Percentiles rank a stretch among this genome's conserved stretches.
phyloP scores from a whole-genome alignment of 2,797 vertebrate species.

The Periophthalmus magnuspinnatus region DNA sequence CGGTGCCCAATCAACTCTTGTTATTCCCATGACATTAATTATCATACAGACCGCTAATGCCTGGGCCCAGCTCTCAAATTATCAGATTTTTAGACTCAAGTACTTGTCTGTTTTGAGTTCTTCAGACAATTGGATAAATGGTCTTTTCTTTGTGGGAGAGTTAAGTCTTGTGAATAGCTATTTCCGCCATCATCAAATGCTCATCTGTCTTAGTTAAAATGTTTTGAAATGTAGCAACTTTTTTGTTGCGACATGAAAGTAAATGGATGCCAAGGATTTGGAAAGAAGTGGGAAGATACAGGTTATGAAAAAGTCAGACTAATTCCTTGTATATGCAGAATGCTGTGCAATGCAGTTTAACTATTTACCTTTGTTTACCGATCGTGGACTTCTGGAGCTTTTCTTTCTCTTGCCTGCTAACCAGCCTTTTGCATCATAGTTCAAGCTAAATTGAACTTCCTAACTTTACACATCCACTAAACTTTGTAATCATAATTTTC shows the following conservation, averaged over 20 bases:
- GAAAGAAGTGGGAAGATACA: conserved; percentile 36
- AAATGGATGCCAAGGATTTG: conserved; percentile 15
- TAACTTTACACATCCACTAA: not conserved
- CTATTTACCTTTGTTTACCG: not conserved
- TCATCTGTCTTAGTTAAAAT: conserved; percentile 10
- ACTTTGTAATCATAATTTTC: not conserved
- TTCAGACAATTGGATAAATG: conserved; percentile 15
- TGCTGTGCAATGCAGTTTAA: not conserved
- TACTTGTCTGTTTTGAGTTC: conserved; percentile 9
- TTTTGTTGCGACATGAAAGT: conserved; percentile 7
- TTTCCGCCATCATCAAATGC: conserved; percentile 3
- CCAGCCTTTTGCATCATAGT: no score
- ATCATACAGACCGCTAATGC: conserved; percentile 9
- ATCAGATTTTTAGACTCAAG: conserved; percentile 10
- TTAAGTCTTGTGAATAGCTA: conserved; percentile 18
- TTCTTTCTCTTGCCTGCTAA: not conserved
- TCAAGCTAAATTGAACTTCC: no score
- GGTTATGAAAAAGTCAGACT: not conserved
- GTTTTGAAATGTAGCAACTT: conserved; percentile 14
- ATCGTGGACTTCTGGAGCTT: not conserved
- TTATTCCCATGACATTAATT: conserved; percentile 30
- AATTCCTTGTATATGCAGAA: not conserved
- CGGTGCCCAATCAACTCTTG: conserved; percentile 6
- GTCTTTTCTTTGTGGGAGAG: conserved; percentile 11
- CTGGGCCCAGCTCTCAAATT: conserved; percentile 6